Evolutionary conservation across 2,113 vertebrate species (phyloP).

Genomic region (Ranitomeya imitator): DNA sequence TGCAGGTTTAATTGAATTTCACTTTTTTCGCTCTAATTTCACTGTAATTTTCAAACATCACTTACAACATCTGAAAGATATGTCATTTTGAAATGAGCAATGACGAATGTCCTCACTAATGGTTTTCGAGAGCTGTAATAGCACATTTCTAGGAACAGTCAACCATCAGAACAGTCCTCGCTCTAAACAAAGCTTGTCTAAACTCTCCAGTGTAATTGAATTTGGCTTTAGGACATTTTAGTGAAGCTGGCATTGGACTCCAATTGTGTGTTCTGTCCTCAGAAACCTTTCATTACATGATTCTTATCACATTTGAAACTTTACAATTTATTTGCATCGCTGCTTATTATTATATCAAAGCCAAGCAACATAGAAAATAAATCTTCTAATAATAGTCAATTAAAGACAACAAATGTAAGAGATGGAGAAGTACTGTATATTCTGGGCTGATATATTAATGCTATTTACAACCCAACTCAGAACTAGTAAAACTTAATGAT

Average conservation of each 20-base stretch:
- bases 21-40: neutral
- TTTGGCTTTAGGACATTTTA: neutral
- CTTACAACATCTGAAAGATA: neutral
- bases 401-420: neutral
- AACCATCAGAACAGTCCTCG: neutral
- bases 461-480: neutral
- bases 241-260: neutral
- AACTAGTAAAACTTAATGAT: neutral
- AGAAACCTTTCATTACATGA: conserved; percentile 1
- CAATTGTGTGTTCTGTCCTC: neutral
- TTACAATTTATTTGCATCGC: neutral
- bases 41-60: neutral
- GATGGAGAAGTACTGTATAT: neutral
- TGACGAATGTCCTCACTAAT: neutral
- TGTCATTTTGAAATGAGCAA: neutral
- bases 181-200: neutral
- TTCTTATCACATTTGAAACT: neutral
- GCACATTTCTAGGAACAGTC: neutral
- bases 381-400: neutral
- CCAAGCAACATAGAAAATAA: neutral
- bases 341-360: neutral
- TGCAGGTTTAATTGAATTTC: too few relatives aligned
- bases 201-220: conserved; percentile 2
- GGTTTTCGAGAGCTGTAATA: neutral
- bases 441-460: neutral